Evolutionary conservation across 2,888 invertebrate species (phyloP).

Genomic region (Apotomis turbidana): DNA sequence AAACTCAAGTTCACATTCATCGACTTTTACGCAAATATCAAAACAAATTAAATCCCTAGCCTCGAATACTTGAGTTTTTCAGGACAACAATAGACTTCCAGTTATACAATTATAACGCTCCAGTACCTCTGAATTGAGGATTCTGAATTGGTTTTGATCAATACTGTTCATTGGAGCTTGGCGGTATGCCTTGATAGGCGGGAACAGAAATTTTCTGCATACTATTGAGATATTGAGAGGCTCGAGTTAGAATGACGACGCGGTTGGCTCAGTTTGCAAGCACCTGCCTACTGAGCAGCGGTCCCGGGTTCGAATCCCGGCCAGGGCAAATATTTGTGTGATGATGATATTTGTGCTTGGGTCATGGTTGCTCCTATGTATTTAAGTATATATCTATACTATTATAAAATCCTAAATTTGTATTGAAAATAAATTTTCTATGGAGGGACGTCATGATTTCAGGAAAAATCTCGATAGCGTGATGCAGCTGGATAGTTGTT

Average conservation of each 20-base stretch:
- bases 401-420: no score
- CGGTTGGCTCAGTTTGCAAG: no score
- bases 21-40: background rate
- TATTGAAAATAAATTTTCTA: no score
- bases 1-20: background rate
- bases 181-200: constrained; percentile 15
- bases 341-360: no score
- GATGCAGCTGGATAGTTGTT: no score
- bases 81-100: background rate
- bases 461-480: no score
- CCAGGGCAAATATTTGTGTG: no score
- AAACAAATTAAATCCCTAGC: background rate
- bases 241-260: background rate
- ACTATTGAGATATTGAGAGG: background rate
- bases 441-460: no score
- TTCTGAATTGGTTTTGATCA: constrained; percentile 13
- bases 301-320: no score
- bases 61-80: constrained; percentile 1
- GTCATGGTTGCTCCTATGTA: no score
- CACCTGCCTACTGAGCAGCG: no score
- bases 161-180: constrained; percentile 13
- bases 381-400: no score
- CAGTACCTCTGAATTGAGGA: constrained; percentile 16
- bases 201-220: constrained; percentile 5
- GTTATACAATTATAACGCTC: constrained; percentile 17